Evolutionary conservation across 2,113 vertebrate genomes (phyloP).

Genomic region (Apteryx mantelli): DNA sequence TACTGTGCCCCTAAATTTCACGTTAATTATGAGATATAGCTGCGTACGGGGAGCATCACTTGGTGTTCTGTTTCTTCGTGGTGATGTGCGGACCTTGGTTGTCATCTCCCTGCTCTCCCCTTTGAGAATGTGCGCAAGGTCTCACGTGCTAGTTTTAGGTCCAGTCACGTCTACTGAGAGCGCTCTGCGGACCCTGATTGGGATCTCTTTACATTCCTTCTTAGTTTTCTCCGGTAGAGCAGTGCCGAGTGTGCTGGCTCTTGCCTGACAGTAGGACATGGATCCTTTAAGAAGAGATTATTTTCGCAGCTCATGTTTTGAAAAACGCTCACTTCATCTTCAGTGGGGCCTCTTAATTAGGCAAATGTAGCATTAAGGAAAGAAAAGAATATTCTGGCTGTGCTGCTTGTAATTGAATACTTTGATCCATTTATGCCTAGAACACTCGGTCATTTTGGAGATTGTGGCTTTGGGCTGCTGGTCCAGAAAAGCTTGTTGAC

Average conservation of each 20-base stretch:
- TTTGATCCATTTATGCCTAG: neutral
- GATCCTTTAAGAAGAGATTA: neutral
- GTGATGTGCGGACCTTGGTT: neutral
- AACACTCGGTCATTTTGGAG: neutral
- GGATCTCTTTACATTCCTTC: neutral
- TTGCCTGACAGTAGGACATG: neutral
- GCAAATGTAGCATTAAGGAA: neutral
- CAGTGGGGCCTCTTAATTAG: neutral
- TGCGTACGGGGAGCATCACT: neutral
- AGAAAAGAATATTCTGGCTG: neutral
- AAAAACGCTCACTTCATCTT: neutral
- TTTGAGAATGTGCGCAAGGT: rapidly evolving
- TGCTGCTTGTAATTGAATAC: neutral
- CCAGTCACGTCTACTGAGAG: neutral
- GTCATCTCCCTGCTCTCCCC: neutral
- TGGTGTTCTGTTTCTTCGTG: neutral
- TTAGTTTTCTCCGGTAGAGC: neutral
- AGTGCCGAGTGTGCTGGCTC: neutral
- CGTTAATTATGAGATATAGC: neutral
- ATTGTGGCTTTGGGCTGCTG: neutral
- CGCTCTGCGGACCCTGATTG: neutral
- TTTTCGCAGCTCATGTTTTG: neutral
- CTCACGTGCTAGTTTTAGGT: neutral
- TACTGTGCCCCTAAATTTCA: neutral
- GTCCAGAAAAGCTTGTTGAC: neutral